These are phyloP conservation scores for Drosophila hydei DNA, from an alignment of 1,140 invertebrate genomes.

Conservation along the genomic window DNA sequence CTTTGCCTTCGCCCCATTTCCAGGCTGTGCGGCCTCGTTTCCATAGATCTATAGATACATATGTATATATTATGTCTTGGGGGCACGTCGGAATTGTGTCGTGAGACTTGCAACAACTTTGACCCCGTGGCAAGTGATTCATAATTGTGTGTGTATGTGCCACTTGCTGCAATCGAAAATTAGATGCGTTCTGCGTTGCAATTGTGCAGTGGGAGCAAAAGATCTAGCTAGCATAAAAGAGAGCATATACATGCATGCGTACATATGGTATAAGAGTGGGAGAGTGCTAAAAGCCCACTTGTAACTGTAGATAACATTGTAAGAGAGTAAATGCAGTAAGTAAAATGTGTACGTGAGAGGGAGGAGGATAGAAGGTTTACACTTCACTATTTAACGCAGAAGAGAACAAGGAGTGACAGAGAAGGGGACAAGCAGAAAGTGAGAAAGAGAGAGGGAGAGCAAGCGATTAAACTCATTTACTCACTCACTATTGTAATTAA, in stretches of 20 bases:
- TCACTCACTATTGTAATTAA: no score
- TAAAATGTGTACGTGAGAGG: no score
- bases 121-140: constrained; percentile 64
- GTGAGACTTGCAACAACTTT: constrained; percentile 66
- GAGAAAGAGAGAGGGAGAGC: no score
- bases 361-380: no score
- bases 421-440: no score
- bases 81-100: constrained; percentile 57
- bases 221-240: neutral
- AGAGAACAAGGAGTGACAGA: no score
- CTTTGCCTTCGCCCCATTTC: constrained; percentile 23
- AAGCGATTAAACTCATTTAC: no score
- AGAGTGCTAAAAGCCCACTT: no score
- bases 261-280: no score
- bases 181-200: neutral
- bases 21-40: constrained; percentile 13
- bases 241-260: neutral
- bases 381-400: no score
- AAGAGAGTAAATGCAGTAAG: no score
- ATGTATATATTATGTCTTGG: constrained; percentile 30
- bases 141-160: constrained; percentile 27
- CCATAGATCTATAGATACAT: neutral
- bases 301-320: no score
- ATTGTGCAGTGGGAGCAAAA: neutral
- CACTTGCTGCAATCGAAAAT: constrained; percentile 9